Conservation (phyloP, 1,140 invertebrate species). For the Pogonognathellus flavescens region DNA sequence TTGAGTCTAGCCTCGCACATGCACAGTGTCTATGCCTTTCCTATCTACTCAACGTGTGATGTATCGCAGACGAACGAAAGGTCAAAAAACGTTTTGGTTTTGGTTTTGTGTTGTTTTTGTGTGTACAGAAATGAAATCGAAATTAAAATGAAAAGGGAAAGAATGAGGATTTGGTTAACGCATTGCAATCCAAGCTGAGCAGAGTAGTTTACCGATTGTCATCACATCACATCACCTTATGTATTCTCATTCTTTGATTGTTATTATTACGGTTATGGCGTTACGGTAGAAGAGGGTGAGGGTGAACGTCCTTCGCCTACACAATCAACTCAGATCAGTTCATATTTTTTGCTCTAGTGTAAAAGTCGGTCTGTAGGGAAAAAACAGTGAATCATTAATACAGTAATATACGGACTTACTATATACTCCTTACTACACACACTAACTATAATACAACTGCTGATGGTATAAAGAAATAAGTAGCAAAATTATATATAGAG, state of each 20-base stretch:
- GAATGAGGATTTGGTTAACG: conserved; percentile 35
- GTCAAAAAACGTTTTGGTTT: conserved; percentile 50
- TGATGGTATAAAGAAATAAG: no score
- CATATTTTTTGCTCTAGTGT: conserved; percentile 10
- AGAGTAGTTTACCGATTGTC: conserved; percentile 10
- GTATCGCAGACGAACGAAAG: neutral
- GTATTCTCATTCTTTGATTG: conserved; percentile 1
- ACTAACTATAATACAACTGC: no score
- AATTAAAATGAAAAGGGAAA: conserved; percentile 41
- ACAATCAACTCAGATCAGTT: conserved; percentile 3
- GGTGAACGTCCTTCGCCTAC: conserved; percentile 48
- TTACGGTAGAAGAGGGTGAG: conserved; percentile 49
- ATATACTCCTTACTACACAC: no score
- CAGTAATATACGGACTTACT: neutral
- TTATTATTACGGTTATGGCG: conserved; percentile 42
- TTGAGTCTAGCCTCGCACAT: neutral
- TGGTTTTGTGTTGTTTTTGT: conserved; percentile 13
- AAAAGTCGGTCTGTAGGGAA: conserved; percentile 41
- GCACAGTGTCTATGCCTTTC: neutral
- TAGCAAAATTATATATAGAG: no score
- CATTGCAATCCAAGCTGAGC: neutral
- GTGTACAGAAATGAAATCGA: conserved; percentile 31
- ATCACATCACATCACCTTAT: conserved; percentile 35
- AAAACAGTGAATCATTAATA: conserved; percentile 3
- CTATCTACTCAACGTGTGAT: neutral